phyloP scores from a whole-genome alignment of 2,888 invertebrate species.

The Apamea epomidion region DNA sequence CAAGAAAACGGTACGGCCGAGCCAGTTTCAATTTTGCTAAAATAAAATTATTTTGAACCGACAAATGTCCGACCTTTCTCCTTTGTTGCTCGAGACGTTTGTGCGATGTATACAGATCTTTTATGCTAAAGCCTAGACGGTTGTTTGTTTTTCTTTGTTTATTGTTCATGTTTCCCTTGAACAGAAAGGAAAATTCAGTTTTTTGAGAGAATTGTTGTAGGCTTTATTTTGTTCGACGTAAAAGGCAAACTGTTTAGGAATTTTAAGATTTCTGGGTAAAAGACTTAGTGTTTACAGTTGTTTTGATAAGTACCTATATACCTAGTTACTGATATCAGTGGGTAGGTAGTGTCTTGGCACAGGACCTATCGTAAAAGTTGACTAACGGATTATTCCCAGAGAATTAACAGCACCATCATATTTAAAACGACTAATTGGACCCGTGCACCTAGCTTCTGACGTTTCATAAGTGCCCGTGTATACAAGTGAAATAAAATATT shows the following conservation, averaged over 20 bases:
- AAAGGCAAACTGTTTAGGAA: neutral
- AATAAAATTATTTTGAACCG: slow-evolving; percentile 83
- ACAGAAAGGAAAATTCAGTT: slow-evolving; percentile 14
- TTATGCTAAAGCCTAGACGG: slow-evolving; percentile 41
- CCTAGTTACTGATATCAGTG: neutral
- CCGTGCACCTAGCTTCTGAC: too few relatives aligned
- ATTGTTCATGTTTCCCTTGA: slow-evolving; percentile 32
- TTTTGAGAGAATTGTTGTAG: slow-evolving; percentile 8
- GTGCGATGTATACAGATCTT: slow-evolving; percentile 50
- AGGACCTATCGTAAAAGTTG: neutral
- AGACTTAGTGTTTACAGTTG: too few relatives aligned
- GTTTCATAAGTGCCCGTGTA: too few relatives aligned
- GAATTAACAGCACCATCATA: neutral
- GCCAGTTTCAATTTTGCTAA: slow-evolving; percentile 84
- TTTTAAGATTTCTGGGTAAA: neutral
- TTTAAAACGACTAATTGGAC: too few relatives aligned
- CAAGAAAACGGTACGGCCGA: slow-evolving; percentile 79
- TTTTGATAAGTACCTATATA: neutral
- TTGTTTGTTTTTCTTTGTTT: slow-evolving; percentile 51
- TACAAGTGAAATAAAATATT: too few relatives aligned
- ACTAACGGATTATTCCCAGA: neutral
- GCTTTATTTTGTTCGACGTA: neutral
- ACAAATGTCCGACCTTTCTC: slow-evolving; percentile 65
- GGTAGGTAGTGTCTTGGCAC: neutral
- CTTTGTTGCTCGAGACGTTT: slow-evolving; percentile 63